A percentile compares a stretch with the other conserved stretches of the same genome.
Evolutionary conservation across 2,888 invertebrate genomes (phyloP).

Genomic region (Morinoia aosen): DNA sequence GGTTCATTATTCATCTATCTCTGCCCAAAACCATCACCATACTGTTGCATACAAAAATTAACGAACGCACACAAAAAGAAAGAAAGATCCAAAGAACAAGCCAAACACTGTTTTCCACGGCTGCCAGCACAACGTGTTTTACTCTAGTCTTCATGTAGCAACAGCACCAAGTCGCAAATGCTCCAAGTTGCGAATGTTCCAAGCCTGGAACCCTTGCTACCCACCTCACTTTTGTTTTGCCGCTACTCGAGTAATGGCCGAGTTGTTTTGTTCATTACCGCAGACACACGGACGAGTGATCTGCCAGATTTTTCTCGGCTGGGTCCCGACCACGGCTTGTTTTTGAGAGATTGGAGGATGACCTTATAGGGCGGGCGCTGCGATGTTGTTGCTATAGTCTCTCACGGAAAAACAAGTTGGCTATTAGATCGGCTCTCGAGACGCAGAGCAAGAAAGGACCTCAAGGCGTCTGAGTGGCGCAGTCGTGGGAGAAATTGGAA

Average conservation of each 20-base stretch:
- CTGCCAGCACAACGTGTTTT: background rate
- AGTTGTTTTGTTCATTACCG: background rate
- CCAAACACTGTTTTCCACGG: background rate
- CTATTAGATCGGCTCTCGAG: conserved; percentile 16
- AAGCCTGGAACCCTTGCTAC: background rate
- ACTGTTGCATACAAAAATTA: too few species aligned
- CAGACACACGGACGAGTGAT: conserved; percentile 12
- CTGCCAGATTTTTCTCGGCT: background rate
- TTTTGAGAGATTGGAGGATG: conserved; percentile 29
- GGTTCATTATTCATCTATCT: too few species aligned
- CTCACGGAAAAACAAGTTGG: conserved; percentile 31
- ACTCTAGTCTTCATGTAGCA: background rate
- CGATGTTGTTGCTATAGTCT: conserved; percentile 44
- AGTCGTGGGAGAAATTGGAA: conserved; percentile 30
- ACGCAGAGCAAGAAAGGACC: conserved; percentile 15
- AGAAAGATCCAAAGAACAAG: too few species aligned
- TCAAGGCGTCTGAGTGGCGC: conserved; percentile 19
- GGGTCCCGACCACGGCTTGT: conserved; percentile 10
- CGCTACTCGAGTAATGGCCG: background rate
- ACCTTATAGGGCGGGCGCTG: background rate
- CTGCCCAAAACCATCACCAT: too few species aligned
- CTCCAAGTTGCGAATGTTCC: background rate
- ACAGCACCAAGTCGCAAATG: background rate
- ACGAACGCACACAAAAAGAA: too few species aligned
- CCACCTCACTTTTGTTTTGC: background rate